Percentiles rank a stretch among this genome's conserved stretches.
phyloP scores from a whole-genome alignment of 1,140 invertebrate species.

The Bombus cullumanus region DNA sequence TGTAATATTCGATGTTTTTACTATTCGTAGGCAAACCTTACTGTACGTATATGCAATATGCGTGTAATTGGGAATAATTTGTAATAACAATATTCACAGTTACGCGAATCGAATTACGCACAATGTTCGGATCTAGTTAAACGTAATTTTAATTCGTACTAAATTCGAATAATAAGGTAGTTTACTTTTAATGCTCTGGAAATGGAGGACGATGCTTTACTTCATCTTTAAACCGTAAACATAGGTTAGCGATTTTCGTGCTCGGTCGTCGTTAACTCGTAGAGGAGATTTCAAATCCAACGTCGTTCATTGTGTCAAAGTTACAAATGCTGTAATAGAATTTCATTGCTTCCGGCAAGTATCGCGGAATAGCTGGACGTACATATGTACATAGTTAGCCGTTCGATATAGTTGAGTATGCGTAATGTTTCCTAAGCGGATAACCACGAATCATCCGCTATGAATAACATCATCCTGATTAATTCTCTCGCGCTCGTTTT shows the following conservation, averaged over 20 bases:
- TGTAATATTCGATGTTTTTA: no score
- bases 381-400: neutral
- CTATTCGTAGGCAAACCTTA: no score
- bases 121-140: no score
- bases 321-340: neutral
- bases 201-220: neutral
- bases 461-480: neutral
- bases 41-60: no score
- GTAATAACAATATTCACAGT: no score
- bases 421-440: conserved; percentile 2
- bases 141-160: neutral
- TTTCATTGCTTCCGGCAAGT: conserved; percentile 1
- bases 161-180: neutral
- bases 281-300: neutral
- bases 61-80: no score
- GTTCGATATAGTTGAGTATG: neutral
- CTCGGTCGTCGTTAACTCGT: neutral
- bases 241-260: neutral
- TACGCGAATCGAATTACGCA: no score
- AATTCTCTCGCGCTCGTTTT: neutral
- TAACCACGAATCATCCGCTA: conserved; percentile 4
- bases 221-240: neutral
- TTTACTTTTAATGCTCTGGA: neutral
- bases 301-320: neutral
- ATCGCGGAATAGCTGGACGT: neutral